Conservation (phyloP, 23 tunicate species). For the Halocynthia roretzi region DNA sequence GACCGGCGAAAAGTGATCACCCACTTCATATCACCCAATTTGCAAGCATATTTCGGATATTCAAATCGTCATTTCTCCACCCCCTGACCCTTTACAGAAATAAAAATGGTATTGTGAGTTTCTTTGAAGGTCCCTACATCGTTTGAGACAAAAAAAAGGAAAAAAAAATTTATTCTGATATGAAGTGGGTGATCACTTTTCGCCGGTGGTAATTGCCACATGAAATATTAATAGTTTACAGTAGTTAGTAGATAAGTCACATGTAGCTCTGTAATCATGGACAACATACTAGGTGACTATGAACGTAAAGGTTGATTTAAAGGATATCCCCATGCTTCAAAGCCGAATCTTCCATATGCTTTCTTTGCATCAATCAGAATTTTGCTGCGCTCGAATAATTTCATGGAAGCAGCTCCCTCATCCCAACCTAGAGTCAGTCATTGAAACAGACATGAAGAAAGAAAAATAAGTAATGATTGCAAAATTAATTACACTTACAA, state of each 20-base stretch:
- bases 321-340: slow-evolving; percentile 99
- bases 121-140: no score
- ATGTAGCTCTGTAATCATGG: not conserved
- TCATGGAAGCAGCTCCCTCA: slow-evolving; percentile 80
- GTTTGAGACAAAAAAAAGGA: no score
- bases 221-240: not conserved
- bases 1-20: no score
- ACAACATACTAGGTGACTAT: not conserved
- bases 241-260: not conserved
- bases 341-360: slow-evolving; percentile 93
- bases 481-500: no score
- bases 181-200: no score
- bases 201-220: no score
- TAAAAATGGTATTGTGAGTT: no score
- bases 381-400: slow-evolving; percentile 49
- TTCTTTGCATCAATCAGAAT: slow-evolving; percentile 68
- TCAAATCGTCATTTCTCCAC: no score
- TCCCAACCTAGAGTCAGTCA: slow-evolving; percentile 60
- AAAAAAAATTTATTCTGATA: no score
- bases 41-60: no score
- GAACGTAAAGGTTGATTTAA: slow-evolving; percentile 1
- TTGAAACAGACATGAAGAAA: not conserved
- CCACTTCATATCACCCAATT: no score
- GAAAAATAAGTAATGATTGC: not conserved
- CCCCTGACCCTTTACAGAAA: no score